Evolutionary conservation across 2,797 vertebrate species (phyloP).

Genomic region (Masticophis lateralis): DNA sequence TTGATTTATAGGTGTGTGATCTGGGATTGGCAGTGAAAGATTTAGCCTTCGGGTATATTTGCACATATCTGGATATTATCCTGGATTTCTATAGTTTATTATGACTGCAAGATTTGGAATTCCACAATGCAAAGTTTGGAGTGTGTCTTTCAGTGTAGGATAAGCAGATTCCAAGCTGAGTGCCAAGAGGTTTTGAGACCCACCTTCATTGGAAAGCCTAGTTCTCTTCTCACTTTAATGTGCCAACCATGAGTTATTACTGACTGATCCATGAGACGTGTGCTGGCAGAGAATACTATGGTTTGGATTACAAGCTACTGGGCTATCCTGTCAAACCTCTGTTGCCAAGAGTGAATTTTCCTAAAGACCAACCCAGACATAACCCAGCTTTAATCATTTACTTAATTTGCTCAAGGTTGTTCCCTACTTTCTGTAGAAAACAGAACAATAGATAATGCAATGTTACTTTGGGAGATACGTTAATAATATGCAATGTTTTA

Average conservation of each 20-base stretch:
- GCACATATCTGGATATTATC: not conserved
- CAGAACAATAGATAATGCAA: conserved; percentile 23
- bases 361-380: not conserved
- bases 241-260: not conserved
- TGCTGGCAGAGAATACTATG: conserved; percentile 10
- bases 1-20: not conserved
- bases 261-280: not conserved
- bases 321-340: conserved; percentile 29
- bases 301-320: conserved; percentile 19
- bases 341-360: conserved; percentile 36
- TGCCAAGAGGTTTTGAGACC: not conserved
- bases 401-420: conserved; percentile 20
- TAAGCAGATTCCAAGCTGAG: not conserved
- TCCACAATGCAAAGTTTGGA: not conserved
- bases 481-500: conserved; percentile 12
- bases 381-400: conserved; percentile 17
- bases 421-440: conserved; percentile 14
- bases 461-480: not conserved
- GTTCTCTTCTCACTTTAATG: conserved; percentile 9
- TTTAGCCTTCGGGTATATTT: not conserved
- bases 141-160: not conserved
- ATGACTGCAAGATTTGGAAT: not conserved
- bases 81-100: not conserved
- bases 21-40: not conserved
- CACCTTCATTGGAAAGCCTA: not conserved